A percentile compares a stretch with the other conserved stretches of the same genome.
These are phyloP conservation scores for Cliona cf. orientalis DNA, from an alignment of 37 sponge, comb jelly and placozoan genomes.

Conservation along the genomic window DNA sequence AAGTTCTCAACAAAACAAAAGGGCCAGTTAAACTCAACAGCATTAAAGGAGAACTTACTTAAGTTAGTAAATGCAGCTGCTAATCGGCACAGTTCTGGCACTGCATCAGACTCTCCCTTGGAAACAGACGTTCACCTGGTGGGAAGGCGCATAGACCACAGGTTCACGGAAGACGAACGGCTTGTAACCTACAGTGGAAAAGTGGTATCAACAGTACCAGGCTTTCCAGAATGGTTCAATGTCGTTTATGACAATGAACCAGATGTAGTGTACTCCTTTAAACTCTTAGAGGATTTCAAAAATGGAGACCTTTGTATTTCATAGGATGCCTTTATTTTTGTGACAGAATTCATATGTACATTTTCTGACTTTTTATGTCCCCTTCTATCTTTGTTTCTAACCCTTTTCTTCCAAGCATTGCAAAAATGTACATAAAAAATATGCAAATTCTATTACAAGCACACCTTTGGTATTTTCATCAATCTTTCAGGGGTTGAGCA, in stretches of 20 bases:
- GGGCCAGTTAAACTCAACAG: conserved; percentile 1
- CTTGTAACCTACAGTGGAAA: not conserved
- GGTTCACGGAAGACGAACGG: not conserved
- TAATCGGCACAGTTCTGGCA: not conserved
- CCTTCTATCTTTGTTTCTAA: too few relatives aligned
- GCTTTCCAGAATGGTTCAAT: conserved; percentile 3
- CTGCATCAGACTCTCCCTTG: not conserved
- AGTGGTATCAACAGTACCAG: not conserved
- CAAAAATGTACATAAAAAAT: too few relatives aligned
- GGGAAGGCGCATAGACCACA: not conserved
- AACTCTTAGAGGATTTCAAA: too few relatives aligned
- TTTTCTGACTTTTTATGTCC: too few relatives aligned
- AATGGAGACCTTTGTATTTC: not conserved
- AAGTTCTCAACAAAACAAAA: conserved; percentile 3
- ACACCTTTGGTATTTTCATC: too few relatives aligned
- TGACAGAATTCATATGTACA: too few relatives aligned
- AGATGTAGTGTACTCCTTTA: not conserved
- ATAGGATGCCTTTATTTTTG: not conserved
- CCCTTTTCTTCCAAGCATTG: too few relatives aligned
- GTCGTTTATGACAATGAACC: conserved; percentile 10
- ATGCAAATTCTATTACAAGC: too few relatives aligned
- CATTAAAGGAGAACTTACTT: conserved; percentile 2
- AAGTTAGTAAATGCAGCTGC: not conserved
- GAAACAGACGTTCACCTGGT: not conserved
- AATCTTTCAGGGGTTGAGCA: too few relatives aligned